Evolutionary conservation across 1,140 invertebrate genomes (phyloP), one percentile per base, ranked within the genome.

Genomic region (Saccostrea glomerata): DNA sequence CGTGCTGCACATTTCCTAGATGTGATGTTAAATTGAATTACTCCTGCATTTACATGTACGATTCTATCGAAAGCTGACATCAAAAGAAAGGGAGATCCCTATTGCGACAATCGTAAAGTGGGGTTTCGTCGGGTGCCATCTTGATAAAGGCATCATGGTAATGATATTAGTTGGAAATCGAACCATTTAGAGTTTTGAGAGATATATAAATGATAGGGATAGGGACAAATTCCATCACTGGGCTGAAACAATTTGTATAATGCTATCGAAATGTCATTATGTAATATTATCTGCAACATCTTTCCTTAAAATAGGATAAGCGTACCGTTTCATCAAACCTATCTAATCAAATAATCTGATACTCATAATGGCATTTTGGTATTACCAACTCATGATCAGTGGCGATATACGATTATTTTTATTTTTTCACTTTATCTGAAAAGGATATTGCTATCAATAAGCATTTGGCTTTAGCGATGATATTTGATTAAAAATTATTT

Each of bases 1-100:
- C 2, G 84, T 60, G 55, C n/a, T 85, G 56, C 84, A 85, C 84
- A 85, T 60, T 85, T 85, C 23, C 84, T 54, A 85, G 84, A 85
- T 58, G 84, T 56, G 84, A 85, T 85, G 55, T 58, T 85, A 85
- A 85, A 85, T 85, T 85, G 55, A 85, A 85, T 85, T 85, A 85
- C 55, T 23, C 47, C 25, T 85, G 84, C 84, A 85, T 85, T 85
- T 85, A 85, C 84, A 85, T 85, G 84, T 85, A 85, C 58, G 84
- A 85, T 85, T 58, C 30, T 63, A 85, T 85, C 84, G 84, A 40
- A 60, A 40, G 55, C 25, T 17, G 17, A 85, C 84, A 54, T 85
- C 84, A 85, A 85, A 84, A 63, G 58, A 85, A 60, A 58, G 17
- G 11, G n/a, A 85, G 55, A 85, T 60, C 84, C 84, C 84, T 56